Evolutionary conservation across 2,888 invertebrate species (phyloP).

Genomic region (Hylaea fasciaria): DNA sequence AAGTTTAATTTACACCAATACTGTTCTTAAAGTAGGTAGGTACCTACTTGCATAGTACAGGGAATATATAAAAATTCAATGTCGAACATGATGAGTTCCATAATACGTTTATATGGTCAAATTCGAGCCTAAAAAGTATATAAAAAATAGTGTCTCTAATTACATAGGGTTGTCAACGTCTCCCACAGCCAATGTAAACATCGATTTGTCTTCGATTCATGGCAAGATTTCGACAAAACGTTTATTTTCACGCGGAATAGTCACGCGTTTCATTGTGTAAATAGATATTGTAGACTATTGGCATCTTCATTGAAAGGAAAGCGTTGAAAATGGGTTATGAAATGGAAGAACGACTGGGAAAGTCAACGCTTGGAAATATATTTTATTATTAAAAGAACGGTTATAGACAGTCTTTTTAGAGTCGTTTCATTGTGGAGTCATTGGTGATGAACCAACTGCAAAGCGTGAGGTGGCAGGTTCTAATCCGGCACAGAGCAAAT

Average conservation of each 20-base stretch:
- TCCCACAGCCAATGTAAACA: background rate
- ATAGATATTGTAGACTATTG: constrained; percentile 63
- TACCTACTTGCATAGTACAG: no score
- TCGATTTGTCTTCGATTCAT: background rate
- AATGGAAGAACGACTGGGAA: constrained; percentile 69
- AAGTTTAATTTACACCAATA: no score
- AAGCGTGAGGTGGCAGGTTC: no score
- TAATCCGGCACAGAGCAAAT: no score
- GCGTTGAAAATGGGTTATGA: constrained; percentile 71
- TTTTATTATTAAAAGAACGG: background rate
- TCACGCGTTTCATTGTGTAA: constrained; percentile 67
- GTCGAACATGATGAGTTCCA: no score
- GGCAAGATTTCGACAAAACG: constrained; percentile 1
- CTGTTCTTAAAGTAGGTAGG: no score
- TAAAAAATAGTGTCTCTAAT: no score
- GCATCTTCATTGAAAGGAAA: constrained; percentile 56
- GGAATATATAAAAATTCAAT: no score
- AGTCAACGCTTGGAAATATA: constrained; percentile 48
- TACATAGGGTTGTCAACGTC: no score
- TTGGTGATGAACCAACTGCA: background rate
- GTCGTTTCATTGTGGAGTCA: no score
- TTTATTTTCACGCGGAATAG: constrained; percentile 24
- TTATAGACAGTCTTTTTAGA: background rate
- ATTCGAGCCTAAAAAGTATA: no score
- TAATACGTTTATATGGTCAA: no score